Percentiles rank a stretch among this genome's conserved stretches.
Conservation (phyloP, 2,113 vertebrate genomes). For the Hyperopisus bebe region DNA sequence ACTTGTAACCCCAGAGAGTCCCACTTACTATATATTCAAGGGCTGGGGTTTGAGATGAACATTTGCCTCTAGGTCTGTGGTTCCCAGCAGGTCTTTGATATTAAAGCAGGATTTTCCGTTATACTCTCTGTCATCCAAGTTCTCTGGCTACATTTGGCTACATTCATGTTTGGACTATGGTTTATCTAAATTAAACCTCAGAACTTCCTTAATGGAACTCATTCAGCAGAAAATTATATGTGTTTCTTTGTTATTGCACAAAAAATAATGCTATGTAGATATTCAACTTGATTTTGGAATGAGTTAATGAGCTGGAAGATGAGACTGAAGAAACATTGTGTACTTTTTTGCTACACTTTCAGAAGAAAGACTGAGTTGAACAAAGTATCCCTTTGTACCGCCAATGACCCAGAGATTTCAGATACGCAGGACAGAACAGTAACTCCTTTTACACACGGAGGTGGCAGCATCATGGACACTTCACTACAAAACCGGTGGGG, state of each 20-base stretch:
- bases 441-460: background rate
- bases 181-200: conserved; percentile 10
- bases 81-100: background rate
- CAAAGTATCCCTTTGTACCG: conserved; percentile 23
- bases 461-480: conserved; percentile 9
- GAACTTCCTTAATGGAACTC: background rate
- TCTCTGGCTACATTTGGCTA: background rate
- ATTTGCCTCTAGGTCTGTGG: background rate
- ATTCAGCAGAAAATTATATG: background rate
- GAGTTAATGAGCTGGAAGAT: conserved; percentile 18
- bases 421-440: conserved; percentile 20
- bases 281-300: background rate
- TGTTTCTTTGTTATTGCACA: conserved; percentile 2
- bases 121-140: background rate
- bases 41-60: background rate
- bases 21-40: background rate
- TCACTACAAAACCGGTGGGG: background rate
- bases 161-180: background rate
- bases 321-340: conserved; percentile 15
- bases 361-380: conserved; percentile 21
- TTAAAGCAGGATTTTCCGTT: background rate
- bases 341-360: conserved; percentile 3
- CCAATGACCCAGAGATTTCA: conserved; percentile 15
- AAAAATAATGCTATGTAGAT: background rate
- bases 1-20: background rate